phyloP scores from a whole-genome alignment of 2,888 invertebrate genomes.

The Pristionchus entomophagus region DNA sequence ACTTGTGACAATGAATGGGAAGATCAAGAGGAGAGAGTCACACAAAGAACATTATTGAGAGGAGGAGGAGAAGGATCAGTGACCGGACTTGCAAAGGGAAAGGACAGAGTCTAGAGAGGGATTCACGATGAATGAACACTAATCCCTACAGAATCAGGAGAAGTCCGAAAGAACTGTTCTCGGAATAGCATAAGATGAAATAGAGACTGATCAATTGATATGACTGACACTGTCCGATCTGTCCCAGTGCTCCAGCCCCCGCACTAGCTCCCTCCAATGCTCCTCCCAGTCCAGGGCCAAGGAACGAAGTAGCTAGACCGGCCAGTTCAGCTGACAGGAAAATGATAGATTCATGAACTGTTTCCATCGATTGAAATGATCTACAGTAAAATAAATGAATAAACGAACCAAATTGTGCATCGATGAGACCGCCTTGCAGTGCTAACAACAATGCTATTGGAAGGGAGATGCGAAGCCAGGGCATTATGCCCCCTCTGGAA shows the following conservation, averaged over 20 bases:
- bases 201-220: too few relatives aligned
- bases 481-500: not conserved
- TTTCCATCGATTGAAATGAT: not conserved
- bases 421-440: not conserved
- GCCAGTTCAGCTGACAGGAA: conserved; percentile 36
- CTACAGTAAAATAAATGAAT: too few relatives aligned
- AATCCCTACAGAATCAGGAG: not conserved
- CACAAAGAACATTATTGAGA: conserved; percentile 37
- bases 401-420: not conserved
- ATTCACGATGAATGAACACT: not conserved
- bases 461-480: not conserved
- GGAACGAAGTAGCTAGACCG: conserved; percentile 34
- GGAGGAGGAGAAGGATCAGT: conserved; percentile 1
- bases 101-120: not conserved
- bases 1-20: conserved; percentile 4
- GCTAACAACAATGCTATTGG: not conserved
- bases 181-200: not conserved
- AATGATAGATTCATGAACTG: not conserved
- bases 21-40: conserved; percentile 12
- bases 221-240: conserved; percentile 45
- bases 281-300: conserved; percentile 31
- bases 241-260: conserved; percentile 35
- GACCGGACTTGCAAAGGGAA: conserved; percentile 21
- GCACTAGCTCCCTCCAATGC: conserved; percentile 30
- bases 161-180: not conserved